Evolutionary conservation across 2,888 invertebrate genomes (phyloP).

Genomic region (Agrochola macilenta): DNA sequence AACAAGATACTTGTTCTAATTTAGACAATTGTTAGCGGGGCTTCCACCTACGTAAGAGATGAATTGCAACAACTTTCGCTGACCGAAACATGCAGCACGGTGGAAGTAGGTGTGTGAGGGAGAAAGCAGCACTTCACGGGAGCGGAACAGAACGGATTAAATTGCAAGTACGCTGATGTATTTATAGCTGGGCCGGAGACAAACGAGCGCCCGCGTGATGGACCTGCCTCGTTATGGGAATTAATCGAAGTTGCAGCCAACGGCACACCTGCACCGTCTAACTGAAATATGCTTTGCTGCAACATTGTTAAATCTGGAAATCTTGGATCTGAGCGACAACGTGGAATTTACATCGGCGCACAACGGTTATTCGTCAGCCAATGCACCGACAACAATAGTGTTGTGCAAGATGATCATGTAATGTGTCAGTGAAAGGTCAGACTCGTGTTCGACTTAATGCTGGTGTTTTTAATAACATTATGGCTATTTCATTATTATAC

Average conservation of each 20-base stretch:
- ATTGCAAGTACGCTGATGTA: slow-evolving; percentile 90
- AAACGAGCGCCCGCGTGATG: slow-evolving; percentile 89
- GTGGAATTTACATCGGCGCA: slow-evolving; percentile 36
- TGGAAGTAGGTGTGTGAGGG: slow-evolving; percentile 73
- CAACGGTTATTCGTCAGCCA: slow-evolving; percentile 42
- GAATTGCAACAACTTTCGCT: slow-evolving; percentile 84
- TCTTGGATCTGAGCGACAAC: slow-evolving; percentile 55
- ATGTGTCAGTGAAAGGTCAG: slow-evolving; percentile 57
- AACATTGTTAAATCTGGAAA: slow-evolving; percentile 68
- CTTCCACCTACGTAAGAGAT: slow-evolving; percentile 75
- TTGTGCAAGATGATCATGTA: slow-evolving; percentile 47
- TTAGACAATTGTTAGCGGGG: slow-evolving; percentile 76
- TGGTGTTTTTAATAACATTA: slow-evolving; percentile 43
- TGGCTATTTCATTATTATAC: background rate
- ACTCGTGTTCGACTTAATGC: slow-evolving; percentile 45
- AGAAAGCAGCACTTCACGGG: slow-evolving; percentile 78
- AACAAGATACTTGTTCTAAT: slow-evolving; percentile 74
- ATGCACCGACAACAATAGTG: slow-evolving; percentile 50
- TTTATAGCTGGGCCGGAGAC: slow-evolving; percentile 89
- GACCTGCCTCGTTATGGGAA: slow-evolving; percentile 90
- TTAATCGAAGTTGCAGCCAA: slow-evolving; percentile 89
- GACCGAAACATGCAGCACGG: slow-evolving; percentile 75
- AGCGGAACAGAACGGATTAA: slow-evolving; percentile 89
- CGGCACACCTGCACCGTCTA: slow-evolving; percentile 86
- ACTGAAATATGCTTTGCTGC: slow-evolving; percentile 84